phyloP scores from a whole-genome alignment of 2,888 invertebrate species.

The Cynaeus angustus region DNA sequence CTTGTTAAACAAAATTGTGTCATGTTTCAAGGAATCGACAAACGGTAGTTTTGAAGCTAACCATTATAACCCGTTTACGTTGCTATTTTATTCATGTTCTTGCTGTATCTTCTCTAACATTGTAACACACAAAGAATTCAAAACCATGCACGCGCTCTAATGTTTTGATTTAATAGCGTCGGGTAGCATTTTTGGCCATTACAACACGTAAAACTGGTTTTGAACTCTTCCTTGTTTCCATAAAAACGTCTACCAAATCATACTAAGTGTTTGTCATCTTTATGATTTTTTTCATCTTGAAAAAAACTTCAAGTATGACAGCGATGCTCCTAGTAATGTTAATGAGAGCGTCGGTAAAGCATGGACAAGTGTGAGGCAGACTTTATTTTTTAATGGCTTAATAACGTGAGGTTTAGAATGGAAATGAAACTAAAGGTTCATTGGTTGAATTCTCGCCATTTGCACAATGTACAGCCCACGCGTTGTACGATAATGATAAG shows the following conservation, averaged over 20 bases:
- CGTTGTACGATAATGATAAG: slow-evolving; percentile 42
- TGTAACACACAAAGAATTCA: neutral
- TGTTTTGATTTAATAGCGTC: slow-evolving; percentile 55
- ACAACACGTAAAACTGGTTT: slow-evolving; percentile 55
- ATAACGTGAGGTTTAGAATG: slow-evolving; percentile 7
- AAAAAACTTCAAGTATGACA: too few species aligned
- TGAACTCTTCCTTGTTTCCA: slow-evolving; percentile 27
- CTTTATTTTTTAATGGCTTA: slow-evolving; percentile 13
- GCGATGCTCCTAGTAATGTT: neutral
- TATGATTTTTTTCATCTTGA: slow-evolving; percentile 25
- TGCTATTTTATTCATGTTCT: neutral
- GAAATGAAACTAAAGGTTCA: slow-evolving; percentile 10
- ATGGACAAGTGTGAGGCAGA: neutral
- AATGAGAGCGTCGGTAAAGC: neutral
- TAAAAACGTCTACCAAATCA: slow-evolving; percentile 21
- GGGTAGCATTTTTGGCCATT: slow-evolving; percentile 54
- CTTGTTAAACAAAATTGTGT: too few species aligned
- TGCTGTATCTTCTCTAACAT: neutral
- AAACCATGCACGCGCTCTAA: slow-evolving; percentile 12
- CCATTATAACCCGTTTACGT: neutral
- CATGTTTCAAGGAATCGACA: too few species aligned
- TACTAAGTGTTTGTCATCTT: slow-evolving; percentile 10
- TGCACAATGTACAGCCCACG: slow-evolving; percentile 26
- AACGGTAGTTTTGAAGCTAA: too few species aligned
- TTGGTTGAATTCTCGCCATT: slow-evolving; percentile 41